Conservation (phyloP, 2,888 invertebrate genomes). For the Limnephilus rhombicus region DNA sequence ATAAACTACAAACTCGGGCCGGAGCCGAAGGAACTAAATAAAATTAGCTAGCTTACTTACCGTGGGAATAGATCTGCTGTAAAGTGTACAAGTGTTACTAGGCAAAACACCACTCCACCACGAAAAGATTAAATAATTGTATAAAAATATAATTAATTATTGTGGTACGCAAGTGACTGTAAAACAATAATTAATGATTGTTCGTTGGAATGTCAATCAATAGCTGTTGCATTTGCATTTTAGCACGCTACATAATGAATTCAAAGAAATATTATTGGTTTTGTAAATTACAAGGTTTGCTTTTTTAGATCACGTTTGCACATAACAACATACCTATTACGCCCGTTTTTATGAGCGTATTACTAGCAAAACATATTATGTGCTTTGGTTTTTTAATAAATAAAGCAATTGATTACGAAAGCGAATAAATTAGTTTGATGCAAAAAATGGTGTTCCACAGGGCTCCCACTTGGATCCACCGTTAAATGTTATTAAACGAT, state of each 20-base stretch:
- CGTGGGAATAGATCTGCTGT: conserved; percentile 9
- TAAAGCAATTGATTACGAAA: not conserved
- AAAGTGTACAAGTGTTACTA: not conserved
- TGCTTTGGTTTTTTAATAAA: not conserved
- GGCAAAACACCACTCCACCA: not conserved
- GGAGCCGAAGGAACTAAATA: not conserved
- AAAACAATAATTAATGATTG: too few relatives aligned
- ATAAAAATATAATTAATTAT: not conserved
- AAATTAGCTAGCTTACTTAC: not conserved
- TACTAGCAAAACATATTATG: not conserved
- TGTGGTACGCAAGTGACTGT: too few relatives aligned
- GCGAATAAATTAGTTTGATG: not conserved
- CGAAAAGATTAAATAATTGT: not conserved
- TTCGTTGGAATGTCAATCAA: too few relatives aligned
- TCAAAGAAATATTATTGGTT: not conserved
- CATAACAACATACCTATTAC: not conserved
- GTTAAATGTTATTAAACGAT: not conserved
- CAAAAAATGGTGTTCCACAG: not conserved
- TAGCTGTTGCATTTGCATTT: not conserved
- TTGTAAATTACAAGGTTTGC: not conserved
- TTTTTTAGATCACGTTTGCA: not conserved
- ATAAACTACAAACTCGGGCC: not conserved
- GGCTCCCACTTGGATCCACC: not conserved
- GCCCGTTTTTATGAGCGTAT: not conserved
- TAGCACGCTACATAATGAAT: not conserved